These are phyloP conservation scores for Chamaetylas fuelleborni DNA, from an alignment of 2,113 vertebrate species.

Conservation along the genomic window DNA sequence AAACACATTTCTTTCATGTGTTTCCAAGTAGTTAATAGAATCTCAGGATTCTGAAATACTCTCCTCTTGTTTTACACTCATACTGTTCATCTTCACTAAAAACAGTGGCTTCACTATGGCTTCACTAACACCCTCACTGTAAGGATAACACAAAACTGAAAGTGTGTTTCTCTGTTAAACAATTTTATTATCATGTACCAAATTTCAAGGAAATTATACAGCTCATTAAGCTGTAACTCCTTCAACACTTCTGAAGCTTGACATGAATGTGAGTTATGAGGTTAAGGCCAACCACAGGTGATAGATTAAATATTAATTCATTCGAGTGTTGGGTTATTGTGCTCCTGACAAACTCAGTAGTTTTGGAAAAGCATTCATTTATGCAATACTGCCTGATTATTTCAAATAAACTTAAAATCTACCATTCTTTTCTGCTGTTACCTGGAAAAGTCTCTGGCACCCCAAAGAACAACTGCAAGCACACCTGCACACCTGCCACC, in stretches of 20 bases:
- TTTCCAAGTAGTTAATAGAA: neutral
- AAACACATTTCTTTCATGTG: neutral
- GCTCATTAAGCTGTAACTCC: neutral
- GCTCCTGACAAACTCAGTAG: neutral
- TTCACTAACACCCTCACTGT: neutral
- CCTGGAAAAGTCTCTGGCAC: neutral
- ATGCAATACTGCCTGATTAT: neutral
- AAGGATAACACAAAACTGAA: neutral
- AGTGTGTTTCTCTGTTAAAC: neutral
- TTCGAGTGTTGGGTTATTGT: rapidly evolving
- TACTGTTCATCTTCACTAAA: neutral
- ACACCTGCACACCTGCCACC: neutral
- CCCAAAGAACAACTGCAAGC: neutral
- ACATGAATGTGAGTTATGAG: neutral
- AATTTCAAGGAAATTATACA: neutral
- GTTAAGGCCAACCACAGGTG: neutral
- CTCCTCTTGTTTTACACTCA: neutral
- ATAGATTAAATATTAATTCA: neutral
- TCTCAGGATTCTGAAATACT: neutral
- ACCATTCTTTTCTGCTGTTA: neutral
- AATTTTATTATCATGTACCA: neutral
- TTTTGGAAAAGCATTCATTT: neutral
- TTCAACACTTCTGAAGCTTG: neutral
- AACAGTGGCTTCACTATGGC: neutral
- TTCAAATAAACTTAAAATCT: neutral